Percentiles rank a stretch among this genome's conserved stretches.
phyloP scores from a whole-genome alignment of 2,113 vertebrate species.

The Eurypyga helias region DNA sequence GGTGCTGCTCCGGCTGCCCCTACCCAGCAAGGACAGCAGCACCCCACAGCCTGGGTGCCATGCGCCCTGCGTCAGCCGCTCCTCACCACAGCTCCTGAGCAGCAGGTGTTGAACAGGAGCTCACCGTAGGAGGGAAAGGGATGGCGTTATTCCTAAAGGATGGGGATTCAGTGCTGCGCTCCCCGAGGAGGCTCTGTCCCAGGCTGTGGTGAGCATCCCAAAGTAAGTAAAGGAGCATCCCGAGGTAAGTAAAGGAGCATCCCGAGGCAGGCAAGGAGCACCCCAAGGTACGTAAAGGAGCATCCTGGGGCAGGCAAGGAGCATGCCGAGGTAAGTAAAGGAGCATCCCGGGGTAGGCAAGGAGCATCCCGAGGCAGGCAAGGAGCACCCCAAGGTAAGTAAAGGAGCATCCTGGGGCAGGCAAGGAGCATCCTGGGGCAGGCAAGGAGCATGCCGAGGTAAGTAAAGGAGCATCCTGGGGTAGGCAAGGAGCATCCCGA shows the following conservation, averaged over 20 bases:
- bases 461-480: rapidly evolving
- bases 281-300: rapidly evolving
- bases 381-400: no score
- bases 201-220: rapidly evolving
- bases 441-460: not conserved
- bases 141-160: rapidly evolving
- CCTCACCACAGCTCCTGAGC: rapidly evolving
- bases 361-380: not conserved
- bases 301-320: not conserved
- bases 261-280: no score
- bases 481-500: not conserved
- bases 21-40: no score
- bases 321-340: no score
- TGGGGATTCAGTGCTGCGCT: rapidly evolving
- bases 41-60: no score
- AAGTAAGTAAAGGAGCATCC: no score
- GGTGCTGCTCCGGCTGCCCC: rapidly evolving
- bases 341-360: not conserved
- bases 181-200: rapidly evolving
- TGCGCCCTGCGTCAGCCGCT: rapidly evolving
- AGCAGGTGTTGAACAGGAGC: rapidly evolving
- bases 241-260: not conserved
- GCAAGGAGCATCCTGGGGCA: not conserved
- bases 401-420: no score
- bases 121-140: rapidly evolving